A percentile compares a stretch with the other conserved stretches of the same genome.
Conservation (phyloP, 2,113 vertebrate species). For the Hemiprocne comata region DNA sequence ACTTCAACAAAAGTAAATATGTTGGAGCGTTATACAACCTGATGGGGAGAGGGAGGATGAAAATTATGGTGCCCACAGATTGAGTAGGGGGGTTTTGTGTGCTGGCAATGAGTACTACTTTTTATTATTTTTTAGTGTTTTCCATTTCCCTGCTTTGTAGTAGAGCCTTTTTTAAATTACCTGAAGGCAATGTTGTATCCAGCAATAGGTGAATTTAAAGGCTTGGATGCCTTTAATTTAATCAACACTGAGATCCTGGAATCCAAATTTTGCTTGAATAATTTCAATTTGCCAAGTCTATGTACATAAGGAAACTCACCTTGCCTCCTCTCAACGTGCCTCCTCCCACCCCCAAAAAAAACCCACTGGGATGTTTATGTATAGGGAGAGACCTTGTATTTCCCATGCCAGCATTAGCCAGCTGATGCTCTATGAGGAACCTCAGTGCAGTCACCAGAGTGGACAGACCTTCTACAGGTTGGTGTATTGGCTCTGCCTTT, state of each 20-base stretch:
- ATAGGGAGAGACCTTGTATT: neutral
- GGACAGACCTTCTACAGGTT: neutral
- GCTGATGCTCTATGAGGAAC: neutral
- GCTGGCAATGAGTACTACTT: conserved; percentile 11
- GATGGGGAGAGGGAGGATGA: neutral
- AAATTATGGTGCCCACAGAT: conserved; percentile 7
- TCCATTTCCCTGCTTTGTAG: conserved; percentile 11
- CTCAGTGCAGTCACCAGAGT: accelerated
- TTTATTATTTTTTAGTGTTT: neutral
- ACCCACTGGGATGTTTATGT: neutral
- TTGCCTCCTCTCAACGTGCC: neutral
- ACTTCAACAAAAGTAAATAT: neutral
- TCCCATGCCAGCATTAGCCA: accelerated
- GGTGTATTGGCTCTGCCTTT: neutral
- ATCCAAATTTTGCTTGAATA: neutral
- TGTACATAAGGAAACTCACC: neutral
- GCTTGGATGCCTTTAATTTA: neutral
- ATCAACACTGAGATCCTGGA: neutral
- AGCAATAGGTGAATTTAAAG: neutral
- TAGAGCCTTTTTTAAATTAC: neutral
- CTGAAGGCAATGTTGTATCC: neutral
- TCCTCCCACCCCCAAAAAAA: neutral
- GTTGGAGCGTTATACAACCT: neutral
- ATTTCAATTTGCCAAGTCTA: neutral
- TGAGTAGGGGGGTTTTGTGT: neutral